phyloP scores from a whole-genome alignment of 2,888 invertebrate species.

The Eledona agricola region DNA sequence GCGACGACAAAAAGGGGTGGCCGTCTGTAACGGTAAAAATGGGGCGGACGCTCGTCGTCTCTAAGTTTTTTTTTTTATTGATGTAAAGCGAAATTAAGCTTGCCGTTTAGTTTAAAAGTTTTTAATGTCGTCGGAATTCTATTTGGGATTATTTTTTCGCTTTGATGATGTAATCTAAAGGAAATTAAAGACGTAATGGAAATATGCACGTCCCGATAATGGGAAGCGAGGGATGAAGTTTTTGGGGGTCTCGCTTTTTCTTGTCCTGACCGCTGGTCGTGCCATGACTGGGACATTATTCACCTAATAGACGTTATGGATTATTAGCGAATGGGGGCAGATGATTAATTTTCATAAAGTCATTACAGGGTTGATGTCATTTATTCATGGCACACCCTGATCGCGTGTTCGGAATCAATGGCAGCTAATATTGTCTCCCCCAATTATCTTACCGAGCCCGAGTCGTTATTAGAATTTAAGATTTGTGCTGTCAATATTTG shows the following conservation, averaged over 20 bases:
- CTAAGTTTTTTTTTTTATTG: constrained; percentile 43
- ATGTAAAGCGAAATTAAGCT: constrained; percentile 52
- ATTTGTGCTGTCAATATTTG: constrained; percentile 57
- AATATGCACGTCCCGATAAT: constrained; percentile 41
- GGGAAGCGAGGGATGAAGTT: background rate
- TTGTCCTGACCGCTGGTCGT: constrained; percentile 15
- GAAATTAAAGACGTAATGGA: constrained; percentile 51
- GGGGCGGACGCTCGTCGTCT: constrained; percentile 5
- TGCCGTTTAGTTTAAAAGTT: constrained; percentile 49
- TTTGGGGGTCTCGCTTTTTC: background rate
- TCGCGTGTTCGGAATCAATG: constrained; percentile 56
- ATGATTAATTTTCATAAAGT: constrained; percentile 56
- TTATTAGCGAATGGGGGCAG: constrained; percentile 47
- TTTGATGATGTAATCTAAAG: constrained; percentile 50
- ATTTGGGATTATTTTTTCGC: constrained; percentile 49
- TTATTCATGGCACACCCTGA: constrained; percentile 52
- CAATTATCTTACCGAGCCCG: constrained; percentile 46
- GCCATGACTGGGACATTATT: constrained; percentile 15
- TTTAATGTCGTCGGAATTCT: constrained; percentile 47
- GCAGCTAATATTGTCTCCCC: constrained; percentile 54
- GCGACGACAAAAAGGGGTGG: constrained; percentile 20
- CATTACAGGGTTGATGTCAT: constrained; percentile 53
- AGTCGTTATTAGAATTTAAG: constrained; percentile 55
- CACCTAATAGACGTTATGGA: constrained; percentile 45
- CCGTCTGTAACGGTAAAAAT: constrained; percentile 4